Base-by-base conservation (phyloP, 2,797 vertebrate genomes). In the Tolypeutes matacus region DNA sequence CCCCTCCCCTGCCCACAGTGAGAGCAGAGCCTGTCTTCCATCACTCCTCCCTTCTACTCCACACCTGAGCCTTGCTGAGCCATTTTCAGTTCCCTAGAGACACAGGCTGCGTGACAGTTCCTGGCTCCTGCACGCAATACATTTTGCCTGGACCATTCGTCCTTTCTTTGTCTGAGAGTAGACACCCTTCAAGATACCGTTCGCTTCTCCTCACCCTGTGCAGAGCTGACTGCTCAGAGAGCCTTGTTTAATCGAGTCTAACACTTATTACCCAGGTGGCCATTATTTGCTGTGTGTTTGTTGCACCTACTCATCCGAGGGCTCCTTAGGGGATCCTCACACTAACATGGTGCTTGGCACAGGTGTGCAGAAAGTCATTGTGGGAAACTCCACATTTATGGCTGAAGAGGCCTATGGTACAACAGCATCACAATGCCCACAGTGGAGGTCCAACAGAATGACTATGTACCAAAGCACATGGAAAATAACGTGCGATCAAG, bases 21-120 rank as follows among this genome's bases (percentile, higher is more conserved):
- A 5, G 27, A 36, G 42, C 65, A 51, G 17, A n/a, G n/a, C 7
- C 11, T 14, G 2, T 21, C 29, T 27, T 7, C n/a, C 3, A 25
- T 42, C 36, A 42, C 12, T 12, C 69, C 69, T 72, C 21, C 36
- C 36, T 72, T 39, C 23, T 6, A 11, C n/a, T 39, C 36, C 10
- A 36, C 4, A 1, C n/a, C 29, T 27, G 25, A 23, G 12, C 34
- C 10, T 23, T 0, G 15, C n/a, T 29, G 13, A 29, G n/a, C 12
- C 11, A 64, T 4, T 6, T 12, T 53, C 80, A n/a, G 36, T 0
- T 21, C 65, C 46, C 76, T 46, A 8, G 21, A 51, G 70, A 39
- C 60, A 31, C 67, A 3, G 2, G 76, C 51, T 25, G 10, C 49
- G 92, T 14, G 10, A 39, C 25, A n/a, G 62, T 27, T 82, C 7